phyloP scores from a whole-genome alignment of 2,888 invertebrate species.

The Epinotia bilunana region DNA sequence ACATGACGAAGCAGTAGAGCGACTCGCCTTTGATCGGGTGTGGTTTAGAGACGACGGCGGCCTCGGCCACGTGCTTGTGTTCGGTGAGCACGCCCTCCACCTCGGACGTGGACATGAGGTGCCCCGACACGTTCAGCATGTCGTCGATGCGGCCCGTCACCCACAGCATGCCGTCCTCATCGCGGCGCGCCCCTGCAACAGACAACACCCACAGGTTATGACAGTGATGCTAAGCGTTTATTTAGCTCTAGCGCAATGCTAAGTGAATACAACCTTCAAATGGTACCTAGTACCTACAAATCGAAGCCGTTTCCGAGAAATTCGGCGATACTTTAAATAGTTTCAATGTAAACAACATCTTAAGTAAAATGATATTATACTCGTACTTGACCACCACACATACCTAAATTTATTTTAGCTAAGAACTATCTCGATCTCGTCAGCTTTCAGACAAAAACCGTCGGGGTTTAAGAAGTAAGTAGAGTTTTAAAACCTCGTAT shows the following conservation, averaged over 20 bases:
- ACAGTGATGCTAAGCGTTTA: background rate
- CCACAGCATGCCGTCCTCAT: constrained; percentile 98
- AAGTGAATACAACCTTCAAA: no score
- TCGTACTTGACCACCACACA: no score
- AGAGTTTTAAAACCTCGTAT: no score
- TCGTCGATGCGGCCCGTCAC: constrained; percentile 99
- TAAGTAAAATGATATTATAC: no score
- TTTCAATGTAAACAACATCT: no score
- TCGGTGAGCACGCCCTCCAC: constrained; percentile 93
- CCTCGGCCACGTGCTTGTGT: constrained; percentile 92
- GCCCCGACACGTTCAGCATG: constrained; percentile 99
- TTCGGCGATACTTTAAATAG: no score
- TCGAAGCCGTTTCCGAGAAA: no score
- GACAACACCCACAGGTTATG: background rate
- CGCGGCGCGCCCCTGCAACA: constrained; percentile 91
- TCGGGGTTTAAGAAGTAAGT: no score
- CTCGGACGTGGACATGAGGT: constrained; percentile 98
- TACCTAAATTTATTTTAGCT: no score
- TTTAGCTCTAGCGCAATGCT: background rate
- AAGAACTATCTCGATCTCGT: no score
- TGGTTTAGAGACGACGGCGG: constrained; percentile 97
- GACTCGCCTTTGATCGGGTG: constrained; percentile 98
- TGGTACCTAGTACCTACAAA: no score
- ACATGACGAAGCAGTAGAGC: constrained; percentile 97
- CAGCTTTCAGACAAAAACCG: no score